Percentiles rank a stretch among this genome's conserved stretches.
Conservation (phyloP, 2,888 invertebrate species). For the Oeneis ivallda region DNA sequence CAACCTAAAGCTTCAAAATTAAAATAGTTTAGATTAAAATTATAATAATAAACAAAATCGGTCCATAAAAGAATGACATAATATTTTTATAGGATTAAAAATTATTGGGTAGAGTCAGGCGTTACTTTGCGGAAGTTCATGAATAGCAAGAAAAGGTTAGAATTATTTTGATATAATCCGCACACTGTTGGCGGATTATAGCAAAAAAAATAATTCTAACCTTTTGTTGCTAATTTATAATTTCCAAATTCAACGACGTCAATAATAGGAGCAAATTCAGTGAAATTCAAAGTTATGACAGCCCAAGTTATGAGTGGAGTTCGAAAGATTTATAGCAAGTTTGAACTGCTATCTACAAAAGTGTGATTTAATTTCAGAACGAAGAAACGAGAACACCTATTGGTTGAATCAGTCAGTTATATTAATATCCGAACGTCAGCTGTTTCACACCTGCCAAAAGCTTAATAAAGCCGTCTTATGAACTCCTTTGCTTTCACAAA, state of each 20-base stretch:
- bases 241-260: background rate
- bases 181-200: too few species aligned
- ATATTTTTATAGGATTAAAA: too few species aligned
- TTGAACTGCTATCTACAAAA: conserved; percentile 31
- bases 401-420: conserved; percentile 57
- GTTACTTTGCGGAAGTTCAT: too few species aligned
- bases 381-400: conserved; percentile 29
- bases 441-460: conserved; percentile 70
- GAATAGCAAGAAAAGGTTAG: too few species aligned
- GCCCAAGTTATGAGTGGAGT: conserved; percentile 40
- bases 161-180: too few species aligned
- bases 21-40: too few species aligned
- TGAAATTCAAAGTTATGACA: conserved; percentile 11
- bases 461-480: conserved; percentile 73
- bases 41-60: too few species aligned
- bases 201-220: too few species aligned
- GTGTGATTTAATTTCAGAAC: conserved; percentile 61
- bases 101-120: too few species aligned
- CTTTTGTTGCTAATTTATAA: too few species aligned
- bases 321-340: conserved; percentile 45
- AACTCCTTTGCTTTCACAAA: conserved; percentile 68
- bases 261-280: conserved; percentile 11
- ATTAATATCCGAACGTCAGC: conserved; percentile 73
- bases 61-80: too few species aligned
- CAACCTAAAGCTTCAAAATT: too few species aligned